These are phyloP conservation scores for Acanthopagrus latus DNA, from an alignment of 2,797 vertebrate genomes.

Conservation along the genomic window DNA sequence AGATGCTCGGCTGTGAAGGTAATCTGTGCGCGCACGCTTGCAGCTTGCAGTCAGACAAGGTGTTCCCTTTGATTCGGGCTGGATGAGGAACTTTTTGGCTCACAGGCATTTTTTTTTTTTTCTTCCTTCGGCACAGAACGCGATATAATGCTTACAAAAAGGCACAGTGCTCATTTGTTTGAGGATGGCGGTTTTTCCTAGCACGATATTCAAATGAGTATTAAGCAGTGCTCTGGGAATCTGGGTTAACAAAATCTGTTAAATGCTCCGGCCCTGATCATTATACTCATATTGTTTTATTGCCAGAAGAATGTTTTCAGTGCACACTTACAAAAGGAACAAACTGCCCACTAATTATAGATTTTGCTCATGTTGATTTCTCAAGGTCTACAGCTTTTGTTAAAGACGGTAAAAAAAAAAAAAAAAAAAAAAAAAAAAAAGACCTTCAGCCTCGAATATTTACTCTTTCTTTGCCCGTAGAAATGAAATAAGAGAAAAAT, in stretches of 20 bases:
- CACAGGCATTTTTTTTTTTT: conserved; percentile 35
- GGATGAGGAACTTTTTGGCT: conserved; percentile 59
- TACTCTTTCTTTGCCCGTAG: neutral
- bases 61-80: conserved; percentile 63
- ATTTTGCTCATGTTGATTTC: neutral
- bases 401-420: neutral
- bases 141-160: conserved; percentile 34
- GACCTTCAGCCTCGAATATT: neutral
- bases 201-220: conserved; percentile 12
- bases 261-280: neutral
- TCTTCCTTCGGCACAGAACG: conserved; percentile 19
- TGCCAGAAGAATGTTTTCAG: neutral
- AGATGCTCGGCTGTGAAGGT: conserved; percentile 44
- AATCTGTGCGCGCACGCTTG: conserved; percentile 39
- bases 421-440: neutral
- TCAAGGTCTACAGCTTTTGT: neutral
- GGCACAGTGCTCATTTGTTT: conserved; percentile 35
- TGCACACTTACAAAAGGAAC: neutral
- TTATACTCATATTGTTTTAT: neutral
- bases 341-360: neutral
- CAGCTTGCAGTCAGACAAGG: conserved; percentile 64
- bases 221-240: neutral
- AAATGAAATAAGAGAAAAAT: neutral
- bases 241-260: neutral
- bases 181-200: conserved; percentile 22